phyloP scores from a whole-genome alignment of 2,797 vertebrate species.

The Lepidocolaptes lacrymiger region DNA sequence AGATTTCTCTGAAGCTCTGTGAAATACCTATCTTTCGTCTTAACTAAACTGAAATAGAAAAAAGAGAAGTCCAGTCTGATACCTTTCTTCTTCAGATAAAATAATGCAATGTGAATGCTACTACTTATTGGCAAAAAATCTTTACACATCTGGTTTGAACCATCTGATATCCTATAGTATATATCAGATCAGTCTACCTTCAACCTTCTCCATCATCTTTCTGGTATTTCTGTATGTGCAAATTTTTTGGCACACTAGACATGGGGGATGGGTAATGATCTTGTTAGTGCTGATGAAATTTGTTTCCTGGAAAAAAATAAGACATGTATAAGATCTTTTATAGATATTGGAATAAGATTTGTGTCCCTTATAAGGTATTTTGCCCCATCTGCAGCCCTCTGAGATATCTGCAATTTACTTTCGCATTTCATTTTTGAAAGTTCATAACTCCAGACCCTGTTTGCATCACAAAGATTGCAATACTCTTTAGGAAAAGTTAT shows the following conservation, averaged over 20 bases:
- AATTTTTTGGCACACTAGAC: background rate
- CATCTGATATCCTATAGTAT: background rate
- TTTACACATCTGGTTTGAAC: background rate
- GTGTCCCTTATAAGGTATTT: background rate
- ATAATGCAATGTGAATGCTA: background rate
- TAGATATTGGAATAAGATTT: background rate
- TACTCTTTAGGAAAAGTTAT: background rate
- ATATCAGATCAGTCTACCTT: background rate
- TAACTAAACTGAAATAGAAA: background rate
- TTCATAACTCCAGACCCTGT: background rate
- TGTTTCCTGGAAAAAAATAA: background rate
- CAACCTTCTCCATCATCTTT: background rate
- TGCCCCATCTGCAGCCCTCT: background rate
- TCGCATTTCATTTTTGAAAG: background rate
- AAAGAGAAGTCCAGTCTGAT: background rate
- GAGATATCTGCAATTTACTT: background rate
- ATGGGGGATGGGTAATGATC: background rate
- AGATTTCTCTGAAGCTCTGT: constrained; percentile 2
- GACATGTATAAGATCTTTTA: background rate
- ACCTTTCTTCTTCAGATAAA: background rate
- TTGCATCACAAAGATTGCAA: background rate
- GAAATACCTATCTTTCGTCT: constrained; percentile 7
- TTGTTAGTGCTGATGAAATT: background rate
- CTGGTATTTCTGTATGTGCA: background rate
- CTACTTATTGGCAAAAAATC: background rate